Base-by-base conservation (phyloP, 2,113 vertebrate species). In the Nanger granti region DNA sequence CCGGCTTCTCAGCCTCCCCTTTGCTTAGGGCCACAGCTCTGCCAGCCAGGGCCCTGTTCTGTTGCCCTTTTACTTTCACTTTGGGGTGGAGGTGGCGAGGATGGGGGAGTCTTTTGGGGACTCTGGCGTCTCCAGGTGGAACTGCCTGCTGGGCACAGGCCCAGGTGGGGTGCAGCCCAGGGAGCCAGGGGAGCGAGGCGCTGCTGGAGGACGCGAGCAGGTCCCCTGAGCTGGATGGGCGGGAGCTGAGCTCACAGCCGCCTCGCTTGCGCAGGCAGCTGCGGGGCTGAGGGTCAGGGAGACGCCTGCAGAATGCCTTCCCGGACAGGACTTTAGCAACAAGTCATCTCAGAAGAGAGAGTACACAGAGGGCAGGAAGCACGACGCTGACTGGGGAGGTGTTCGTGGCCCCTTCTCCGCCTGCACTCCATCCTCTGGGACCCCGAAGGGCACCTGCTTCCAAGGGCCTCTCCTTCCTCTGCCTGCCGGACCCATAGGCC, bases 341-440 rank as follows among this genome's bases (percentile, higher is more conserved):
- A 7, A 4, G 73, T 5, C 41, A 4, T 22, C 15, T 6, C 8
- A 18, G 41, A 7, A 20, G 60, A 76, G n/a, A 0, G 5, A 31
- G 4, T 10, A 3, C n/a, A 44, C 4, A 13, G 14, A 20, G 3
- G 44, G 24, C 2, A 2, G 34, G 55, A 4, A 5, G 57, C 11
- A 3, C 0, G 55, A 26, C 1, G 5, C 15, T 24, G 26, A 26
- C 13, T 10, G 2, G 10, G 49, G 11, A n/a, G 8, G 31, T 18
- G 24, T 17, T 41, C 34, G 0, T 0, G 66, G 17, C 47, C 10
- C 2, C 24, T n/a, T 15, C 52, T 31, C 31, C 0, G 3, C 2
- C 28, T 0, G 11, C 26, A 12, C n/a, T 57, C 26, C 8, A 11
- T 29, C 41, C 7, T 84, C 89, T 17, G 37, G 49, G 59, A 15